These are phyloP conservation scores for Rosalia funebris DNA, from an alignment of 2,888 invertebrate species.

Conservation along the genomic window DNA sequence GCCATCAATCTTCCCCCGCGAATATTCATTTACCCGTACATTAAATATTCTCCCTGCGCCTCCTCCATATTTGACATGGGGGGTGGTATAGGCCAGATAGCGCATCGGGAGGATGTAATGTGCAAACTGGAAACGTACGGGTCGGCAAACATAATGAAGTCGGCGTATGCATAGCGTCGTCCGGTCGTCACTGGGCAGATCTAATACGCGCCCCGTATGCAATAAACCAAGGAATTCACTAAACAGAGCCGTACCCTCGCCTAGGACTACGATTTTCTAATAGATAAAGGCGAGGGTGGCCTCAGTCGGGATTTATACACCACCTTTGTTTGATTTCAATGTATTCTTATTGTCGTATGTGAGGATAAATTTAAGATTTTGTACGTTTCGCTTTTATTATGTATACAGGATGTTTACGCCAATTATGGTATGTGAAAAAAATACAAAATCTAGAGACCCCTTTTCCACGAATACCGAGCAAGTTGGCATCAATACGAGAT, in stretches of 20 bases:
- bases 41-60: conserved; percentile 19
- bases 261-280: neutral
- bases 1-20: conserved; percentile 11
- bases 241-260: conserved; percentile 12
- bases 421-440: no score
- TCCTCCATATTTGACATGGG: conserved; percentile 14
- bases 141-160: conserved; percentile 45
- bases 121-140: conserved; percentile 16
- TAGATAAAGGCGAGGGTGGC: conserved; percentile 12
- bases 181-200: conserved; percentile 44
- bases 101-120: conserved; percentile 15
- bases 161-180: conserved; percentile 50
- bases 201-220: conserved; percentile 50
- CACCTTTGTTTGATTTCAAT: conserved; percentile 21
- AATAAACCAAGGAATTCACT: conserved; percentile 51
- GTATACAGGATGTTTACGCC: no score
- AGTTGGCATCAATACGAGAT: no score
- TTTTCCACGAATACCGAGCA: no score
- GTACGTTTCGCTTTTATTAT: no score
- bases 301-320: conserved; percentile 18
- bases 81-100: conserved; percentile 5
- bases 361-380: no score
- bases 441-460: no score
- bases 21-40: conserved; percentile 20
- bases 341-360: neutral